phyloP scores from a whole-genome alignment of 1,140 invertebrate species.

The Latrodectus geometricus region DNA sequence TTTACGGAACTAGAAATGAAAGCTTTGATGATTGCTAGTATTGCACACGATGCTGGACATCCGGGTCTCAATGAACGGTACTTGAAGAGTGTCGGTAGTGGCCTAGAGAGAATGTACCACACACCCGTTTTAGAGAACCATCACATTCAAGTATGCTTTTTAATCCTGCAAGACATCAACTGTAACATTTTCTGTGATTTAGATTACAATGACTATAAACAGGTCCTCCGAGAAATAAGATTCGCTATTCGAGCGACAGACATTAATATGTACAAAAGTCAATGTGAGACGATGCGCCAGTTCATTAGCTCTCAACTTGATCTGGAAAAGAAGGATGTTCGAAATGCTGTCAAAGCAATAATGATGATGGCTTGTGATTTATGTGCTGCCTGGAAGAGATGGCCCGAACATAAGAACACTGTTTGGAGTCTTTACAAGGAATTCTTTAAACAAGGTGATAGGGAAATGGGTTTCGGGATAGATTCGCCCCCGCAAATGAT shows the following conservation, averaged over 20 bases:
- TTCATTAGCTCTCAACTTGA: constrained; percentile 7
- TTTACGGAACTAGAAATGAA: constrained; percentile 49
- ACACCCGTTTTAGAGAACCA: constrained; percentile 21
- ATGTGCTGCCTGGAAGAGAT: constrained; percentile 17
- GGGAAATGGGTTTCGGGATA: constrained; percentile 1
- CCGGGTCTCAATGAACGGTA: constrained; percentile 10
- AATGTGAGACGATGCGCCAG: constrained; percentile 23
- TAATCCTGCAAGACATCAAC: constrained; percentile 23
- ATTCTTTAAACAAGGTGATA: constrained; percentile 44
- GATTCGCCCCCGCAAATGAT: not conserved
- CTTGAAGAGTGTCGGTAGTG: constrained; percentile 7
- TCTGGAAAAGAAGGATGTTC: not conserved
- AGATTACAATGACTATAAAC: constrained; percentile 6
- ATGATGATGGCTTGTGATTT: constrained; percentile 52
- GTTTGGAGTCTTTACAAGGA: constrained; percentile 44
- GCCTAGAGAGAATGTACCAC: not conserved
- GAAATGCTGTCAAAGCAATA: constrained; percentile 3
- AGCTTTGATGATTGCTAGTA: constrained; percentile 16
- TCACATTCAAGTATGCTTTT: constrained; percentile 1
- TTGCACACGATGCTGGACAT: constrained; percentile 35
- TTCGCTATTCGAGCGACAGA: constrained; percentile 11
- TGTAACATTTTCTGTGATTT: constrained; percentile 39
- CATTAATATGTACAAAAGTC: constrained; percentile 12
- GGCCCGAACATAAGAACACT: constrained; percentile 29
- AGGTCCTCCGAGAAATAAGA: constrained; percentile 2